Conservation (phyloP, 2,797 vertebrate genomes). For the Oreochromis grahami region DNA sequence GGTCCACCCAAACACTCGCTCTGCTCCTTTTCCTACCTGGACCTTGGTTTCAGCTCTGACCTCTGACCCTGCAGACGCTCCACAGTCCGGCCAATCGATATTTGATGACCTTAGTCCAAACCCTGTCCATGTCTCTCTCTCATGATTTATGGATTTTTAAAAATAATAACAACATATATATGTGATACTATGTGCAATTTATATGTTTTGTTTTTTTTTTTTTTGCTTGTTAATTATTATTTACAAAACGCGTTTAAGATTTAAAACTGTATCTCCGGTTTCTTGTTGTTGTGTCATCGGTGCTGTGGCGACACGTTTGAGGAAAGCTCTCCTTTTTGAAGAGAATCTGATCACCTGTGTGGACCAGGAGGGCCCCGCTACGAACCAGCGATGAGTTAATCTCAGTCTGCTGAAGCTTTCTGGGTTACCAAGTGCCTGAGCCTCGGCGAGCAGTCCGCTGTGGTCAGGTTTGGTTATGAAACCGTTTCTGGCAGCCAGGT, state of each 20-base stretch:
- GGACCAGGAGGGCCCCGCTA: background rate
- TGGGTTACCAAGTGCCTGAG: background rate
- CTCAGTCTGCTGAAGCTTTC: background rate
- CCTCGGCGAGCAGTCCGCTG: background rate
- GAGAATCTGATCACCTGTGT: background rate
- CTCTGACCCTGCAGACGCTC: background rate
- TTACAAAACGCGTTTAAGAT: background rate
- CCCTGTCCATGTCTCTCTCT: background rate
- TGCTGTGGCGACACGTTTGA: background rate
- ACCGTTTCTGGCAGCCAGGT: background rate
- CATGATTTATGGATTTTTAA: background rate
- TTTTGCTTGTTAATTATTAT: background rate
- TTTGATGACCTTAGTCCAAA: background rate
- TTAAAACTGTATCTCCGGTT: background rate
- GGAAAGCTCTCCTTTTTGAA: background rate
- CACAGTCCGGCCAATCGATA: background rate
- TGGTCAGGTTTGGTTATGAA: constrained; percentile 19
- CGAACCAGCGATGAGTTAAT: background rate
- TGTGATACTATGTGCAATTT: accelerated
- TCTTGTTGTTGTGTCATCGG: background rate
- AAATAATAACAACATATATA: background rate
- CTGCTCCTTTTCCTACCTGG: background rate
- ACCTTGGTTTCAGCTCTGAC: background rate
- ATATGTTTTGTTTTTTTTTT: no score
- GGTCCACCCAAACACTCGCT: background rate